phyloP scores from a whole-genome alignment of 2,888 invertebrate genomes.

The Morpho helenor region DNA sequence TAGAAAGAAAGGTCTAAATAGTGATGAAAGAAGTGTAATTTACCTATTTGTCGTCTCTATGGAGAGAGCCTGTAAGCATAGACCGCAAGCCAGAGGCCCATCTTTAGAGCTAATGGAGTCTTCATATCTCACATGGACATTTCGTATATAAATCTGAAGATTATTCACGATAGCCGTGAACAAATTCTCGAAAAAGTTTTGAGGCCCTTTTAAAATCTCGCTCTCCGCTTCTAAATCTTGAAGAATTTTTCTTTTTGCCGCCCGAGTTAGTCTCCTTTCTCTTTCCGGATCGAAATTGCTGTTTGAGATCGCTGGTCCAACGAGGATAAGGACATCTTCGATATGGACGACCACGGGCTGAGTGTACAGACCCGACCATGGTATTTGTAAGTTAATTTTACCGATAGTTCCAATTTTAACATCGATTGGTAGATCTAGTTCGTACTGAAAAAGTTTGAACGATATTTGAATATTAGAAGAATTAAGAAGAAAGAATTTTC shows the following conservation, averaged over 20 bases:
- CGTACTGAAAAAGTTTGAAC: conserved; percentile 81
- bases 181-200: conserved; percentile 85
- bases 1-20: too few relatives aligned
- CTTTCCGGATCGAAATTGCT: conserved; percentile 85
- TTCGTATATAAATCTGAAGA: conserved; percentile 87
- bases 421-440: conserved; percentile 88
- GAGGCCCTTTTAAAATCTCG: conserved; percentile 81
- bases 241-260: conserved; percentile 85
- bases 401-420: conserved; percentile 90
- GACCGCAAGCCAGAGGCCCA: conserved; percentile 84
- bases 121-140: conserved; percentile 90
- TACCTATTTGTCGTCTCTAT: conserved; percentile 90
- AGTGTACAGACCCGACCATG: conserved; percentile 87
- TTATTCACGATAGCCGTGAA: conserved; percentile 88
- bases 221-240: conserved; percentile 81
- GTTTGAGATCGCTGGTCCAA: conserved; percentile 85
- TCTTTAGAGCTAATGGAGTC: conserved; percentile 83
- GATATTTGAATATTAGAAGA: neutral
- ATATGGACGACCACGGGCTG: conserved; percentile 86
- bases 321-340: conserved; percentile 87
- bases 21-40: neutral
- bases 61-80: conserved; percentile 87
- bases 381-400: conserved; percentile 85
- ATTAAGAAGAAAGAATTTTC: too few relatives aligned
- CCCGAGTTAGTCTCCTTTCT: conserved; percentile 85